Conservation (phyloP, 2,113 vertebrate species). For the Astatotilapia flaviijosephi region DNA sequence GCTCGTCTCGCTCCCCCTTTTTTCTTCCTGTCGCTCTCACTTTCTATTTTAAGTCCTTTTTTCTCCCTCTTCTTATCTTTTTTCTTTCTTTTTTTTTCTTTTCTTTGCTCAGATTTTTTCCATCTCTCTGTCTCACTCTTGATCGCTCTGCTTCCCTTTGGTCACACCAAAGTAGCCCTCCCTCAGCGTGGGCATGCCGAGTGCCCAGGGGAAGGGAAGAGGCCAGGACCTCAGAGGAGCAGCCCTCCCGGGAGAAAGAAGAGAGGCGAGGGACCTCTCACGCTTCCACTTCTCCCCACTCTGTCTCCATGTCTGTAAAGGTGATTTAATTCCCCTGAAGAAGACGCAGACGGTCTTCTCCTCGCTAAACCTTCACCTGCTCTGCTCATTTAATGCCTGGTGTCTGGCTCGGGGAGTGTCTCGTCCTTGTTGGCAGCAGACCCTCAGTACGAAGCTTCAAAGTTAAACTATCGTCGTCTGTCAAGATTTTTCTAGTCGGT, state of each 20-base stretch:
- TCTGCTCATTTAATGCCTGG: neutral
- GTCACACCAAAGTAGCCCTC: slow-evolving; percentile 58
- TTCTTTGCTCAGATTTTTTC: slow-evolving; percentile 14
- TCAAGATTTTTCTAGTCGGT: neutral
- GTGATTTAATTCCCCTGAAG: slow-evolving; percentile 5
- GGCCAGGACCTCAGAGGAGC: slow-evolving; percentile 36
- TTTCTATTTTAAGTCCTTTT: slow-evolving; percentile 19
- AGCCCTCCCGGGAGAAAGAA: neutral
- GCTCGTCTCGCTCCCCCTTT: slow-evolving; percentile 7
- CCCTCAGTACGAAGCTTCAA: neutral
- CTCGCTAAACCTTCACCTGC: slow-evolving; percentile 13
- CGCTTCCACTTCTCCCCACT: neutral
- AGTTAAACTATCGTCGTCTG: neutral
- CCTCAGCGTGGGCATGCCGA: slow-evolving; percentile 45
- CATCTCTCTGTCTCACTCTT: slow-evolving; percentile 29
- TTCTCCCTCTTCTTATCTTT: neutral
- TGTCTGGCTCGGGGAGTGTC: neutral
- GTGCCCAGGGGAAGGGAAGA: slow-evolving; percentile 27
- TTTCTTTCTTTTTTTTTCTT: neutral
- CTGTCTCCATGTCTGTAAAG: neutral
- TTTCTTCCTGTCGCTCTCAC: slow-evolving; percentile 11
- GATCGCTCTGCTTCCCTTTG: slow-evolving; percentile 58
- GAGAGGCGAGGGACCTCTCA: neutral
- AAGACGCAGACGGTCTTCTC: neutral
- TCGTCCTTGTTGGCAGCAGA: neutral